Conservation (phyloP, 2,113 vertebrate species). For the Sturnira hondurensis region DNA sequence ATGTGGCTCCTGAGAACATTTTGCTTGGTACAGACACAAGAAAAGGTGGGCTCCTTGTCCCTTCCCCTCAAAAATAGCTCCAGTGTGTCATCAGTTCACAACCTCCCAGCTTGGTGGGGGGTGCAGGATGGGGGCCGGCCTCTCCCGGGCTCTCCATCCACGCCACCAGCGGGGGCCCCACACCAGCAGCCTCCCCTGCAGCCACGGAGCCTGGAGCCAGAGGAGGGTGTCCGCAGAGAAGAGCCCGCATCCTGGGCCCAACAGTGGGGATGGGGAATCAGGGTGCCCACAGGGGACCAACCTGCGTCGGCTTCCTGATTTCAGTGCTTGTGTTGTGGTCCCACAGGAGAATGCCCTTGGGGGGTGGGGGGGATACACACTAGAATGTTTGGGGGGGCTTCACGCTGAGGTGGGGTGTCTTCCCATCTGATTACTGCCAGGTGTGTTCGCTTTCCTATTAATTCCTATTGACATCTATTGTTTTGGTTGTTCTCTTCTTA, state of each 20-base stretch:
- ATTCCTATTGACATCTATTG: neutral
- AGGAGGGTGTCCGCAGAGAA: neutral
- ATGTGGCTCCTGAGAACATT: neutral
- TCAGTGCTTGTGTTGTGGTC: no score
- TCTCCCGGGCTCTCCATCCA: neutral
- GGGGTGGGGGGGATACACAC: no score
- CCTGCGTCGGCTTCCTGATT: no score
- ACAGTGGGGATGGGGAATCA: neutral
- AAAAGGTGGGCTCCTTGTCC: neutral
- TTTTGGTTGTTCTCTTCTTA: neutral
- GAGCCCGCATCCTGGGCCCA: rapidly evolving
- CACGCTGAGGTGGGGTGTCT: neutral
- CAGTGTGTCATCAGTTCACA: neutral
- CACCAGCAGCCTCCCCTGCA: rapidly evolving
- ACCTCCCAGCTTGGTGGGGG: neutral
- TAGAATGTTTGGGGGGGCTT: no score
- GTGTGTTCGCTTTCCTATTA: neutral
- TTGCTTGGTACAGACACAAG: neutral
- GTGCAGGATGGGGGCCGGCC: neutral
- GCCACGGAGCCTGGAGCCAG: rapidly evolving
- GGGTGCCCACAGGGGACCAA: neutral
- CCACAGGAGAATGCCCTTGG: neutral
- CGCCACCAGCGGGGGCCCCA: neutral
- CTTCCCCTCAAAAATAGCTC: neutral
- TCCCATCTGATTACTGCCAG: neutral